phyloP scores from a whole-genome alignment of 2,888 invertebrate species.

The Shargacucullia verbasci region DNA sequence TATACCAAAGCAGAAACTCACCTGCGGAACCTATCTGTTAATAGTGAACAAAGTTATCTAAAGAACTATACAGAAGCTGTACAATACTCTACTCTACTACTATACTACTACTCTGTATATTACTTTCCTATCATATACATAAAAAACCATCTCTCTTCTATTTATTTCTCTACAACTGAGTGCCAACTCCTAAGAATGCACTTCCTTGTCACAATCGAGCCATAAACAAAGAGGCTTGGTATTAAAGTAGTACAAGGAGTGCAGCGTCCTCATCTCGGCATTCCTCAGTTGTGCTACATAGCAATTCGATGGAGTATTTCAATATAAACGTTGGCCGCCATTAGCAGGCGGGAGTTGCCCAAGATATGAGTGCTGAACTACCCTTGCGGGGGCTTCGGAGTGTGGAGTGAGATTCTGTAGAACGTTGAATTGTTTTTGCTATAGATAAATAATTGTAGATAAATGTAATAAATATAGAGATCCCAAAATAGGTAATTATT shows the following conservation, averaged over 20 bases:
- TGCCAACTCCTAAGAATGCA: conserved; percentile 39
- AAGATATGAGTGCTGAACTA: conserved; percentile 76
- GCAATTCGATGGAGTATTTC: conserved; percentile 83
- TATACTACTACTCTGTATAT: too few species aligned
- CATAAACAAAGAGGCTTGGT: conserved; percentile 53
- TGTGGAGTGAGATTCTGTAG: conserved; percentile 60
- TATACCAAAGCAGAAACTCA: too few species aligned
- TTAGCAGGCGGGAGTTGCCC: conserved; percentile 71
- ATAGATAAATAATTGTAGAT: background rate
- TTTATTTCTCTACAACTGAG: conserved; percentile 5
- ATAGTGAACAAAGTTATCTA: too few species aligned
- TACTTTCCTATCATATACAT: too few species aligned
- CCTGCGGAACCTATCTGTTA: too few species aligned
- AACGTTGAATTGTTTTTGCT: background rate
- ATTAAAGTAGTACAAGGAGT: conserved; percentile 59
- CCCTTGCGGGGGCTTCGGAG: conserved; percentile 59
- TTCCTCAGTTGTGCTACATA: conserved; percentile 66
- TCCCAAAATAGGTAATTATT: too few species aligned
- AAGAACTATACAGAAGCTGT: too few species aligned
- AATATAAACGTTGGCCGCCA: conserved; percentile 84
- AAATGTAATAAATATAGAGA: background rate
- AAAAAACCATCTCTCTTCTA: background rate
- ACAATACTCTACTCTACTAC: too few species aligned
- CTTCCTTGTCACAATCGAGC: conserved; percentile 41
- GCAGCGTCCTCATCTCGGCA: conserved; percentile 60